Base-by-base conservation (phyloP, 2,797 vertebrate genomes). In the Fundulus diaphanus region DNA sequence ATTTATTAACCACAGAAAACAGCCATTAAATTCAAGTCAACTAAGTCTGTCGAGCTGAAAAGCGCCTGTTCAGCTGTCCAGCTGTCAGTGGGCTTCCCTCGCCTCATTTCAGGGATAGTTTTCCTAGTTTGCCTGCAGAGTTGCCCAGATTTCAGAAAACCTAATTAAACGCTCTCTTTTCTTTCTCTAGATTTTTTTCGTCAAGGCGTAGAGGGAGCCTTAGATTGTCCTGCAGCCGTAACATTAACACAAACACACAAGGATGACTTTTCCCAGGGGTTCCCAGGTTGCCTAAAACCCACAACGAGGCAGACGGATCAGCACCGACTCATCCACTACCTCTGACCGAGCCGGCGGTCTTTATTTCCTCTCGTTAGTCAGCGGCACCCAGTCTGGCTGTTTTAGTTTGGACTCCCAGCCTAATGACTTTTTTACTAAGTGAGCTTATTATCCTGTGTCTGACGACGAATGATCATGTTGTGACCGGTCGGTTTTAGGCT, bases 231-330 rank as follows among this genome's bases (percentile, higher is more conserved):
- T 29, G 73, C 77, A 79, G 40, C 59, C 51, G 49, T 70, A 46
- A 57, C 59, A 70, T 57, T 59, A 77, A 80, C 24, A 46, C 33
- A 31, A 31, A 31, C 27, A 31, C 27, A 29, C 2, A 0, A 70
- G 31, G 52, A 35, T 79, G 46, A 31, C 31, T 76, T 82, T 37
- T 68, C 2, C 76, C 71, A 46, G 42, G 65, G 54, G 85, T 78
- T 91, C 52, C 77, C 82, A 16, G n/a, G 11, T 66, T 85, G 48
- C 73, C 73, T 83, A 74, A 69, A 88, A 84, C 79, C 51, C 80
- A 79, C 73, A 72, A 77, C 71, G 79, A 81, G 82, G 65, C 70
- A 85, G 79, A 79, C 63, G 13, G 16, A 69, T 52, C 22, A 66
- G 48, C 48, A 73, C 54, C 69, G 80, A 82, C 72, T 89, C 76